Evolutionary conservation across 2,888 invertebrate genomes (phyloP).

Genomic region (Acronicta alni): DNA sequence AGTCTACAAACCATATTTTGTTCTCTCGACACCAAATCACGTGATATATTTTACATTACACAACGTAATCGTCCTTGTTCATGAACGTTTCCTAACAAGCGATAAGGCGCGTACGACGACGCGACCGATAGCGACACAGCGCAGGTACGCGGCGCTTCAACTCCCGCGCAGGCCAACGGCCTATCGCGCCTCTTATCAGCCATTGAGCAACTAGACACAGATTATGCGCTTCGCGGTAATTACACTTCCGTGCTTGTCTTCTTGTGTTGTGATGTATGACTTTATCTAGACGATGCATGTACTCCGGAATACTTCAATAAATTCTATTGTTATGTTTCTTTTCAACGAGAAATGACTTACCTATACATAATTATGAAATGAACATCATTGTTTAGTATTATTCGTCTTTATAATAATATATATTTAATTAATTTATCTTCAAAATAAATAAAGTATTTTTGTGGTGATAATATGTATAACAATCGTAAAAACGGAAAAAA

Average conservation of each 20-base stretch:
- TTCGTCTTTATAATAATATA: no score
- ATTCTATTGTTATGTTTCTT: not conserved
- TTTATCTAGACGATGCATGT: conserved; percentile 14
- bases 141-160: conserved; percentile 45
- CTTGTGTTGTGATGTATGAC: not conserved
- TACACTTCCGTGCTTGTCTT: conserved; percentile 29
- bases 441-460: no score
- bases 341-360: no score
- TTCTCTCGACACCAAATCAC: conserved; percentile 33
- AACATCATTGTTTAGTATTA: no score
- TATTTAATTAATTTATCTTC: no score
- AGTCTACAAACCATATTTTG: conserved; percentile 30
- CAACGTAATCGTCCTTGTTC: conserved; percentile 53
- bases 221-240: conserved; percentile 27
- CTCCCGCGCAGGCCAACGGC: conserved; percentile 53
- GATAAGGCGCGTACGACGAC: conserved; percentile 60
- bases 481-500: no score
- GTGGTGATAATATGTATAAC: no score
- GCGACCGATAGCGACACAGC: conserved; percentile 50
- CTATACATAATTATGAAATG: no score
- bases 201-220: conserved; percentile 41
- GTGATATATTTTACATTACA: conserved; percentile 41
- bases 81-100: conserved; percentile 51
- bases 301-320: not conserved
- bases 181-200: conserved; percentile 54